These are phyloP conservation scores for Sogatella furcifera DNA, from an alignment of 1,140 invertebrate genomes.

Conservation along the genomic window DNA sequence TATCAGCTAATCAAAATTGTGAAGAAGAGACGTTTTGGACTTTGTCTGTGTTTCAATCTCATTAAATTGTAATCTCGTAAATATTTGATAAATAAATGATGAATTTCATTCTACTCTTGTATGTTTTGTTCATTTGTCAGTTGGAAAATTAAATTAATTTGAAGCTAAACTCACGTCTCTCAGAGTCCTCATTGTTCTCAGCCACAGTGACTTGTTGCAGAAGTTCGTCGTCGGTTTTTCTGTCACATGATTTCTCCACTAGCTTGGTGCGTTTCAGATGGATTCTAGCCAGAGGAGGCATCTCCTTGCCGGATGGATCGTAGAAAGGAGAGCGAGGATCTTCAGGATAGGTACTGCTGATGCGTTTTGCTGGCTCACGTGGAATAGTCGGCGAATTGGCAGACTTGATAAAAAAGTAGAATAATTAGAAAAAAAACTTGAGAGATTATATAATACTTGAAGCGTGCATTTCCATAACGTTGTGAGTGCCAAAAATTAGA, in stretches of 20 bases:
- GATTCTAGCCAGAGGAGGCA: constrained; percentile 81
- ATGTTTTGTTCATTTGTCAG: constrained; percentile 28
- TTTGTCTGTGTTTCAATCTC: no score
- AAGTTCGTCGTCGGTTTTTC: constrained; percentile 29
- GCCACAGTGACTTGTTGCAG: constrained; percentile 39
- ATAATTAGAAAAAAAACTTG: neutral
- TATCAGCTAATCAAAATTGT: no score
- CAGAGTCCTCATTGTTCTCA: constrained; percentile 60
- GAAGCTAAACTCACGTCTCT: constrained; percentile 47
- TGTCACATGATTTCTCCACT: constrained; percentile 74
- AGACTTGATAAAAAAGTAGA: constrained; percentile 43
- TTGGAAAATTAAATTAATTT: neutral
- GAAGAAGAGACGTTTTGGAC: no score
- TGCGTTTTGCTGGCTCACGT: constrained; percentile 65
- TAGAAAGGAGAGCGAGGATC: constrained; percentile 86
- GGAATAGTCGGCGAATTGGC: constrained; percentile 70
- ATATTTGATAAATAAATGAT: no score
- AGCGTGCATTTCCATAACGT: no score
- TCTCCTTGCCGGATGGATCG: constrained; percentile 52
- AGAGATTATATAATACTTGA: no score
- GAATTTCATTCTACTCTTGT: neutral
- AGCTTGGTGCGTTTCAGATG: constrained; percentile 67
- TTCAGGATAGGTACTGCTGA: constrained; percentile 71
- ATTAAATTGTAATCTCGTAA: no score
- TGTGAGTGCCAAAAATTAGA: no score